Percentiles rank a stretch among this genome's conserved stretches.
These are phyloP conservation scores for Bhutanitis thaidina DNA, from an alignment of 2,888 invertebrate species.

Conservation along the genomic window DNA sequence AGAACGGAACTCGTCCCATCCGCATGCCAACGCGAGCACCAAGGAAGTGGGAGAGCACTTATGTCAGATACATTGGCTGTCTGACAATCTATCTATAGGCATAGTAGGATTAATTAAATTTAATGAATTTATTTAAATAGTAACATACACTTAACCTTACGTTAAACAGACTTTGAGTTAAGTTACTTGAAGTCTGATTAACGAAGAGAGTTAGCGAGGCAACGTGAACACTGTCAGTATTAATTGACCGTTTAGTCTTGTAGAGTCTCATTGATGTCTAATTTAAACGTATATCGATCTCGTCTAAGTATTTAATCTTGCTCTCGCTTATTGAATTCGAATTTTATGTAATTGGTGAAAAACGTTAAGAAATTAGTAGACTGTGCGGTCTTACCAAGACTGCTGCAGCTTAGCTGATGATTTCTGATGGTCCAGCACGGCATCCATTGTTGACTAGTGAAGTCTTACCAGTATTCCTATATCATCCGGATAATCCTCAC, in stretches of 20 bases:
- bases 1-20: conserved; percentile 8
- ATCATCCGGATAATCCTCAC: conserved; percentile 46
- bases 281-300: conserved; percentile 5
- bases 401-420: background rate
- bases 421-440: background rate
- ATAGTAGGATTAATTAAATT: background rate
- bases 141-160: conserved; percentile 1
- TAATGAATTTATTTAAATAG: conserved; percentile 8
- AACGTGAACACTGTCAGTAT: conserved; percentile 2
- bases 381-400: background rate
- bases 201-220: conserved; percentile 14
- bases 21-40: conserved; percentile 7
- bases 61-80: conserved; percentile 3
- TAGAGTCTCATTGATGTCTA: conserved; percentile 7
- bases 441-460: conserved; percentile 21
- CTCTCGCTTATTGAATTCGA: conserved; percentile 7
- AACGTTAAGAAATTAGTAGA: too few species aligned
- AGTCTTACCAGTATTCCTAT: conserved; percentile 39
- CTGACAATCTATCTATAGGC: conserved; percentile 3
- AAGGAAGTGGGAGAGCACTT: conserved; percentile 12
- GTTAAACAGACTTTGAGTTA: too few species aligned
- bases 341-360: too few species aligned
- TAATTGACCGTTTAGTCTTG: conserved; percentile 10
- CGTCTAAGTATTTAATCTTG: background rate
- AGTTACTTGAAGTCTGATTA: conserved; percentile 1